Percentiles rank a stretch among this genome's conserved stretches.
Evolutionary conservation across 2,113 vertebrate species (phyloP).

Genomic region (Lophotis ruficrista): DNA sequence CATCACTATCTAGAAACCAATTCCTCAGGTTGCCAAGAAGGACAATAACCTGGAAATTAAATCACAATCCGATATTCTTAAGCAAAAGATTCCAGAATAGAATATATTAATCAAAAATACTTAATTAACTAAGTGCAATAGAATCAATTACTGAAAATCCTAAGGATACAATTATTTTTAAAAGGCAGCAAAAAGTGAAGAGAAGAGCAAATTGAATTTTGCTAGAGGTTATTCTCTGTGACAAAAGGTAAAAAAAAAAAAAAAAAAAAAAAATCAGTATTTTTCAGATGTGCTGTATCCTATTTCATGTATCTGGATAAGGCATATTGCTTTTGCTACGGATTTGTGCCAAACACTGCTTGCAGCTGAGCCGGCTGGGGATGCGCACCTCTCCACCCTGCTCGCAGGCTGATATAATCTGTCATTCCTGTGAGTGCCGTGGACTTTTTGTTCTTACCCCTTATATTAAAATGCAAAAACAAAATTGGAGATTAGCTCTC

Average conservation of each 20-base stretch:
- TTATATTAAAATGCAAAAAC: background rate
- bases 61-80: constrained; percentile 44
- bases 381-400: background rate
- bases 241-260: no score
- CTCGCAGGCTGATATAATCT: background rate
- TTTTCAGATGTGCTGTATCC: background rate
- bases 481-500: background rate
- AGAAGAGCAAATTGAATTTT: constrained; percentile 47
- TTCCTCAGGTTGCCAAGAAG: background rate
- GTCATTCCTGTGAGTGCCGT: background rate
- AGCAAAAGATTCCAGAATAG: constrained; percentile 35
- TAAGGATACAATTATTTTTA: constrained; percentile 47
- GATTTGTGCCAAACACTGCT: background rate
- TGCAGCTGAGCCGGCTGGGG: background rate
- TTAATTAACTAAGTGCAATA: constrained; percentile 52
- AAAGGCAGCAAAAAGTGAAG: constrained; percentile 37
- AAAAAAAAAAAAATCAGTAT: constrained; percentile 3
- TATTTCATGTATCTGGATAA: background rate
- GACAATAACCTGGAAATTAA: constrained; percentile 50
- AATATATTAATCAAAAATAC: constrained; percentile 50
- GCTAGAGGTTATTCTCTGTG: background rate
- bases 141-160: constrained; percentile 39
- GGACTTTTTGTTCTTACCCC: background rate
- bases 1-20: background rate
- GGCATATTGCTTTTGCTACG: background rate